Conservation (phyloP, 2,888 invertebrate genomes). For the Sericinus montela region DNA sequence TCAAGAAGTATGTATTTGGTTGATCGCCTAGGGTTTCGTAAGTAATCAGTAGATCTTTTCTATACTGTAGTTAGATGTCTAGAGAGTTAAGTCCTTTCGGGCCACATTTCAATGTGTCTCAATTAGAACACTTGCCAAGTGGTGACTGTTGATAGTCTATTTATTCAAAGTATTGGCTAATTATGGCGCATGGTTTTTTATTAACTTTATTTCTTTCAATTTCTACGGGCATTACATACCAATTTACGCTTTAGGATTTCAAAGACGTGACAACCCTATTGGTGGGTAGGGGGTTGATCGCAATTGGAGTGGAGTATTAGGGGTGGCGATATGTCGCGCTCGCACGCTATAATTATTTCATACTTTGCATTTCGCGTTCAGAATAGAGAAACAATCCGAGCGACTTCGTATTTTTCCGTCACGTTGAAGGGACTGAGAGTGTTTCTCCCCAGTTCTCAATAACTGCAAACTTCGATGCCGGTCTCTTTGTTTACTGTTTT, state of each 20-base stretch:
- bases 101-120: too few species aligned
- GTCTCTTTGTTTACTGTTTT: conserved; percentile 28
- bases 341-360: conserved; percentile 72
- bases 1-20: too few species aligned
- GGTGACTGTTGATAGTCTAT: too few species aligned
- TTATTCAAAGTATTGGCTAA: too few species aligned
- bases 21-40: too few species aligned
- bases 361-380: conserved; percentile 61
- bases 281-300: conserved; percentile 15
- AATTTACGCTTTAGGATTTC: background rate
- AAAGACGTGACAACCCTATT: background rate
- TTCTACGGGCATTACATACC: background rate
- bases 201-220: too few species aligned
- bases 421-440: background rate
- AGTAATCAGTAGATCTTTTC: too few species aligned
- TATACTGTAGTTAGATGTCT: too few species aligned
- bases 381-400: conserved; percentile 58
- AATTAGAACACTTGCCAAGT: too few species aligned
- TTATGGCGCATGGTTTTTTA: too few species aligned
- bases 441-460: conserved; percentile 36
- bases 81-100: too few species aligned
- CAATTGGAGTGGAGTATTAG: conserved; percentile 23
- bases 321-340: conserved; percentile 43
- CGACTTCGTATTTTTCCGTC: conserved; percentile 57
- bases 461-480: conserved; percentile 39